Base-by-base conservation (phyloP, 2,888 invertebrate species). In the Leucozona laternaria region DNA sequence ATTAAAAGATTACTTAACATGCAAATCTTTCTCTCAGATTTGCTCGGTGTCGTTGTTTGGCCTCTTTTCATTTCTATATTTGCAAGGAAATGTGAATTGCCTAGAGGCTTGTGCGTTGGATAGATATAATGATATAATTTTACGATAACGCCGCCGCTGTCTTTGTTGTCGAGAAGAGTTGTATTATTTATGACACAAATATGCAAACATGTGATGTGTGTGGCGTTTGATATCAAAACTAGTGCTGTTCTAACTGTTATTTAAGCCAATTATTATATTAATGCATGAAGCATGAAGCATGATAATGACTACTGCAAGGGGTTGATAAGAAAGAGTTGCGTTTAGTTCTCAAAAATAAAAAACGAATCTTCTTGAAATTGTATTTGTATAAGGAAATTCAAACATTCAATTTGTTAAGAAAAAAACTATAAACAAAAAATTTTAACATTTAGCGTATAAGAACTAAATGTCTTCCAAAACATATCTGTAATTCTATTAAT, bases 1-100 rank as follows among this genome's bases (percentile, higher is more conserved):
- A 81, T 81, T 81, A 78, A 72, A 72, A 82, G 78, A 78, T 82
- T 78, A 72, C 72, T 82, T 34, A 53, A 50, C 6, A 5, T 78
- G 78, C 43, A 66, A 82, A 68, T 72, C 71, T 17, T 43, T 48
- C 43, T 71, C 28, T 55, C 68, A 70, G 62, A 76, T 81, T 71
- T 71, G 28, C 40, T 48, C 37, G 37, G 37, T 58, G 20, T 58
- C 15, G 6, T 25, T 55, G 34, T 15, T 58, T 20, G 58, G 11
- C 17, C 34, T 58, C 58, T 20, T 58, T 57, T 34, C 2, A 20
- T 11, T 20, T 20, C 15, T 58, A 25, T 20, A 0, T 22, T 37
- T 37, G 4, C 37, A 22, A 37, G 17, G 8, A 34, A 22, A 58
- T 58, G 17, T 58, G 37, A 58, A 20, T 58, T 58, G 37, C 20